Evolutionary conservation across 2,113 vertebrate species (phyloP), one percentile per base, ranked within the genome.

Genomic region (Tachycineta bicolor): DNA sequence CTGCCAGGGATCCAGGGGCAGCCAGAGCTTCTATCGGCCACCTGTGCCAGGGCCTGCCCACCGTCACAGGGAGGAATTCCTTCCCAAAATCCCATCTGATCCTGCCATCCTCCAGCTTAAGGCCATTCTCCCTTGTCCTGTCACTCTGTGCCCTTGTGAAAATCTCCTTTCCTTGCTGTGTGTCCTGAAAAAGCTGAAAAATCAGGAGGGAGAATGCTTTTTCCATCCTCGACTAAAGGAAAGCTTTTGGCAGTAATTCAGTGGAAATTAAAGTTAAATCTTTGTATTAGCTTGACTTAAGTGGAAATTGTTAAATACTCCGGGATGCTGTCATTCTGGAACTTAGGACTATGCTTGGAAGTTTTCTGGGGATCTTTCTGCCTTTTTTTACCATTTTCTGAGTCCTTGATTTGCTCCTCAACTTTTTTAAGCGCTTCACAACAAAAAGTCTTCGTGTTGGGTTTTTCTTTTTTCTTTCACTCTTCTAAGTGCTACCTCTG

Each of bases 261-360:
- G 58, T 92, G 93, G 83, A 96, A 96, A 92, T 86, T 47, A 12
- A 71, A 87, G 56, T 84, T 75, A 68, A 80, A 3, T 76, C 53
- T 85, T 88, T 85, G 83, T 95, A 7, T 83, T 88, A 76, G 83
- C 52, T 87, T 37, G 70, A 78, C 52, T 88, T 26, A 39, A 86
- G 46, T 94, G 86, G 93, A 92, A 96, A 73, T 73, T 83, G 59
- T 83, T 84, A 78, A 94, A 41, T 76, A 20, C 34, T 78, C 53
- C 0, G 0, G 23, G 49, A 79, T 83, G 44, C 20, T 85, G 78
- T 88, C 44, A 10, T 93, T 43, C 62, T 68, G 33, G 28, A 80
- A 88, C 19, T 28, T 28, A 33, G 28, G 26, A 49, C 43, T 85
- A 23, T 47, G 39, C 13, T 22, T 23, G 25, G 53, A 68, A 73